Base-by-base conservation (phyloP, 2,888 invertebrate species). In the Xestia rhomboidea region DNA sequence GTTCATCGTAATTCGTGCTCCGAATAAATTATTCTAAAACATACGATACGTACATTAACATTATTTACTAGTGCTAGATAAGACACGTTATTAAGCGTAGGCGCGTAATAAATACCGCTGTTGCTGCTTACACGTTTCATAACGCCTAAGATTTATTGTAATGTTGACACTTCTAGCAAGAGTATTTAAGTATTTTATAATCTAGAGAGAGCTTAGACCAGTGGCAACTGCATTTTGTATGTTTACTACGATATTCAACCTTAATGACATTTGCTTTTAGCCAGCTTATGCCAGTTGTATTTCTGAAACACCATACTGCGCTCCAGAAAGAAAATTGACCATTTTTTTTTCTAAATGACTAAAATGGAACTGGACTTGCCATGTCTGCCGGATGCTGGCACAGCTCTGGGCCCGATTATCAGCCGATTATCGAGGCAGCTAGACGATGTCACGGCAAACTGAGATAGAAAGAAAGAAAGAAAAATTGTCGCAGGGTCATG, bases 51-150 rank as follows among this genome's bases (percentile, higher is more conserved):
- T 38, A 76, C 60, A 76, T 82, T 76, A 72, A 66, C 60, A 72
- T 81, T 81, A 76, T 81, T 81, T 72, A 82, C 51, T 68, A 66
- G 60, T 49, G 27, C 68, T 81, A 72, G 68, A 81, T 81, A 82
- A 81, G 76, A 81, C 51, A 68, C 41, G 54, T 57, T 81, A 82
- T 73, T 71, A 72, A 60, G 46, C 51, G 70, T 70, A 68, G 82
- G 70, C 73, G 73, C 24, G 77, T 73, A 51, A 73, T 82, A 82
- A 82, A 82, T 73, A 64, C 49, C 46, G 13, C 13, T 51, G 57
- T 69, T 68, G 66, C 68, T 82, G 62, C 60, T 68, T 57, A 63
- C 46, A 63, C 46, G 49, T 57, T 68, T 76, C 67, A 76, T 71
- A 63, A 51, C 63, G n/a, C 64, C 27, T 30, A 54, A 69, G 72